Evolutionary conservation across 2,113 vertebrate genomes (phyloP).

Genomic region (Sphyrna mokarran): DNA sequence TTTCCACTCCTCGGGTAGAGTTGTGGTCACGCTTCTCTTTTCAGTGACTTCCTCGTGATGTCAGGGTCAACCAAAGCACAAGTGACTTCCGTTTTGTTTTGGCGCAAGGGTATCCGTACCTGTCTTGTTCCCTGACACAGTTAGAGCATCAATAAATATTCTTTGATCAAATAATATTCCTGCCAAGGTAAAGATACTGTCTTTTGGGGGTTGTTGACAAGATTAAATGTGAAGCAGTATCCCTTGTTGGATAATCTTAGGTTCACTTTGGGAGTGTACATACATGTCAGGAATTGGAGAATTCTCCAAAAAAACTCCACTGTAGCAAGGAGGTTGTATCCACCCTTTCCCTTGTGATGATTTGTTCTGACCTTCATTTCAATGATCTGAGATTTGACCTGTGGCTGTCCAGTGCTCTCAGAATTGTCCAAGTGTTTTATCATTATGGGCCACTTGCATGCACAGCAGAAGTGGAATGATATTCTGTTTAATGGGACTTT

Average conservation of each 20-base stretch:
- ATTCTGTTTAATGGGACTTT: neutral
- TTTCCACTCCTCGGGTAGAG: neutral
- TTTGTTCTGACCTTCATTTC: neutral
- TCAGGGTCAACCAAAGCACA: neutral
- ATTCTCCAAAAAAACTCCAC: neutral
- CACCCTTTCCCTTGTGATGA: neutral
- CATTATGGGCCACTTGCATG: neutral
- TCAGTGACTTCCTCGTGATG: neutral
- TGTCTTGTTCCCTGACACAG: neutral
- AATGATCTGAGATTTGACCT: neutral
- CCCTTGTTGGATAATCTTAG: neutral
- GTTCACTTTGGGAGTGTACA: neutral
- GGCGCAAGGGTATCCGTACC: neutral
- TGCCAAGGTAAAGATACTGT: neutral
- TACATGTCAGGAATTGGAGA: neutral
- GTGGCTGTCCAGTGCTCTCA: neutral
- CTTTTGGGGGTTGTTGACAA: neutral
- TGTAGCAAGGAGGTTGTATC: neutral
- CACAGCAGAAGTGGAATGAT: neutral
- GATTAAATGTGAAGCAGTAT: neutral
- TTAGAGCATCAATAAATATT: neutral
- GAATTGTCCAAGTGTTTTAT: neutral
- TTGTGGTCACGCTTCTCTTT: neutral
- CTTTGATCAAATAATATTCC: neutral
- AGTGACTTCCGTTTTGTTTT: neutral